Evolutionary conservation across 2,113 vertebrate species (phyloP), one percentile per base, ranked within the genome.

Genomic region (Pterophyllum scalare): DNA sequence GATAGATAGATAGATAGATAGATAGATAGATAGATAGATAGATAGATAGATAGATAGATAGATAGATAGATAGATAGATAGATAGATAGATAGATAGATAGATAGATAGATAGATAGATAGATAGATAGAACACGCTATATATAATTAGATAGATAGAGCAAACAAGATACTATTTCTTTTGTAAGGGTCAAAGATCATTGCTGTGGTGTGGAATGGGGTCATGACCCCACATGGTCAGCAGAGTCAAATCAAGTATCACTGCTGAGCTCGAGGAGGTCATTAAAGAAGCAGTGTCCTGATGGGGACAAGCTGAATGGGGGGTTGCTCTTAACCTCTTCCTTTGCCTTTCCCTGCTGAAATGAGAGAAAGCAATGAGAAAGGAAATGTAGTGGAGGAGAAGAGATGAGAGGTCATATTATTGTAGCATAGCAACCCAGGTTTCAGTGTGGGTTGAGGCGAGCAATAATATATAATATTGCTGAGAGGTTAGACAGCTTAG

Each of bases 381-480:
- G 92, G 90, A 93, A 93, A 91, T 83, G 86, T 82, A 88, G 88
- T 85, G 86, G 84, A 93, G 92, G 85, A 94, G 90, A 91, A 62
- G 83, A 93, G 91, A 93, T 80, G 92, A 94, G 93, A 94, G 94
- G 94, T 95, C 91, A 94, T 91, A 90, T 91, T 91, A 92, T 94
- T 93, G 94, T 95, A 95, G 93, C 94, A 88, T 94, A 95, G 94
- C 94, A 95, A 94, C 94, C 92, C 93, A 88, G 93, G 92, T 92
- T 93, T 93, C 87, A 94, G 93, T 94, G 94, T 95, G 94, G 94
- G 94, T 93, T 94, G 94, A 92, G 88, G 90, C 91, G 81, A 88
- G 94, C 92, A 92, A 93, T 94, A 95, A 94, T 94, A 94, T 94
- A 93, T 92, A 91, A 95, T 93, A 94, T 92, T 79, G 92, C 92